Percentiles rank a stretch among this genome's conserved stretches.
Conservation (phyloP, 2,888 invertebrate genomes). For the Temnothorax ravouxi region DNA sequence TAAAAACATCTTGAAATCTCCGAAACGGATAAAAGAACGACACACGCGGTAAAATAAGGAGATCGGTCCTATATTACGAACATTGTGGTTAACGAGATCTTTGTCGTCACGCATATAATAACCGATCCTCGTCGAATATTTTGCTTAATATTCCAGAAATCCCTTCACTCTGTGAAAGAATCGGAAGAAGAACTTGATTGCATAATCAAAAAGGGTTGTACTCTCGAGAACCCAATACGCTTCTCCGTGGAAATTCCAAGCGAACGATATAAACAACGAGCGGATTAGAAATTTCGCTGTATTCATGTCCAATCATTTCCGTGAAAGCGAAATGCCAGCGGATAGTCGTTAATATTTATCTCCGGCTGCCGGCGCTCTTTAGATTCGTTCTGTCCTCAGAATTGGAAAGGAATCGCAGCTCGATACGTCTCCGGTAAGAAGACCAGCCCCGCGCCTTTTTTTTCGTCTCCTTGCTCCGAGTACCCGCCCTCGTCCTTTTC, state of each 20-base stretch:
- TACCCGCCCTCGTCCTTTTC: slow-evolving; percentile 40
- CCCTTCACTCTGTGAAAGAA: background rate
- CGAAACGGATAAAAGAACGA: background rate
- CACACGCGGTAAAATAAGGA: background rate
- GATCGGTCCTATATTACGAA: background rate
- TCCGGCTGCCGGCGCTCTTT: slow-evolving; percentile 50
- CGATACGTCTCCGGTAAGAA: slow-evolving; percentile 61
- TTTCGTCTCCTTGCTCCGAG: slow-evolving; percentile 37
- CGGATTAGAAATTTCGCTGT: slow-evolving; percentile 54
- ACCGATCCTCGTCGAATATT: background rate
- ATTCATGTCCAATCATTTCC: slow-evolving; percentile 46
- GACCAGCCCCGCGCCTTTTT: slow-evolving; percentile 13
- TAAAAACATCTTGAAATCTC: background rate
- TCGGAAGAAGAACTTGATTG: slow-evolving; percentile 16
- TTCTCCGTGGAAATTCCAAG: slow-evolving; percentile 20
- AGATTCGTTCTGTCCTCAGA: slow-evolving; percentile 56
- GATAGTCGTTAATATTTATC: slow-evolving; percentile 73
- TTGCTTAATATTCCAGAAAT: slow-evolving; percentile 29
- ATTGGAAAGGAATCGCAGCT: slow-evolving; percentile 54
- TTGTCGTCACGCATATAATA: slow-evolving; percentile 13
- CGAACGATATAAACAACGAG: slow-evolving; percentile 36
- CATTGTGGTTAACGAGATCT: background rate
- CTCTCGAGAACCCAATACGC: slow-evolving; percentile 8
- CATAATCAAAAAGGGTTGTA: slow-evolving; percentile 1
- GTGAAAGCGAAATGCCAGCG: slow-evolving; percentile 47